A percentile compares a stretch with the other conserved stretches of the same genome.
Conservation (phyloP, 2,797 vertebrate genomes). For the Darevskia nairensis region DNA sequence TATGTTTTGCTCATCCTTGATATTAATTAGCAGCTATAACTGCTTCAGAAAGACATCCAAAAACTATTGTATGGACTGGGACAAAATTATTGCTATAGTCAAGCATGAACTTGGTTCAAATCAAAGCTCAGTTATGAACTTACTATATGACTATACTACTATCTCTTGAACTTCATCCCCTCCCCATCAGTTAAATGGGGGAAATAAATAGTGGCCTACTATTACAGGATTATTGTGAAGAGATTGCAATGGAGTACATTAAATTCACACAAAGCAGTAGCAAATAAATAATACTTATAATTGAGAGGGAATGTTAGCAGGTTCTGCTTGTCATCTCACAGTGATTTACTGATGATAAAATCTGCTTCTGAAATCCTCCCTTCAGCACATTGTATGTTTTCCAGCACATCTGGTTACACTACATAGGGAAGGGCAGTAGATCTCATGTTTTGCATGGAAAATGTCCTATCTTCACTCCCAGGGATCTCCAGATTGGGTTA, state of each 20-base stretch:
- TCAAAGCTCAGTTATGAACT: not conserved
- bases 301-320: not conserved
- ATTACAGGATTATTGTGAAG: not conserved
- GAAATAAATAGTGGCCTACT: not conserved
- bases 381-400: not conserved
- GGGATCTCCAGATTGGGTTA: not conserved
- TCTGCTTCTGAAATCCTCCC: not conserved
- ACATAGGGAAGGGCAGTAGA: not conserved
- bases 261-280: not conserved
- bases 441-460: not conserved
- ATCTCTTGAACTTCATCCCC: too few relatives aligned
- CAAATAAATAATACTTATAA: not conserved
- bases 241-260: too few relatives aligned
- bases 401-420: not conserved
- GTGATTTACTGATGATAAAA: not conserved
- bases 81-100: not conserved
- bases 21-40: constrained; percentile 26
- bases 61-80: constrained; percentile 47
- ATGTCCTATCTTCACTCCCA: too few relatives aligned
- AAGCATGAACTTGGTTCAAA: not conserved
- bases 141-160: not conserved
- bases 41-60: constrained; percentile 36
- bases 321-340: not conserved
- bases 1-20: constrained; percentile 36
- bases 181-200: not conserved